Base-by-base conservation (phyloP, 1,140 invertebrate species). In the Zaprionus davidi region DNA sequence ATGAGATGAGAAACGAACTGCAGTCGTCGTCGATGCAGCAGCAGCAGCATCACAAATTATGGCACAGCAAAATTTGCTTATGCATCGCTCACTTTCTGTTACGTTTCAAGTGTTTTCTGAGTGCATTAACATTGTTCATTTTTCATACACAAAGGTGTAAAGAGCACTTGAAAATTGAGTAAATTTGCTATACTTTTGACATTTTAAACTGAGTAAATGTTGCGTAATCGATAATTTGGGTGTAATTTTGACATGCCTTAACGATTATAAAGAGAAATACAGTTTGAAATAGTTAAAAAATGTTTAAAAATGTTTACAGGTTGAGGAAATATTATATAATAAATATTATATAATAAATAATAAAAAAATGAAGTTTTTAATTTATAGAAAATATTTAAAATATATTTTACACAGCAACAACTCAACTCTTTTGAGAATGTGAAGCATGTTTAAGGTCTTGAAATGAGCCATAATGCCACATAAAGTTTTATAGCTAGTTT, bases 1-100 rank as follows among this genome's bases (percentile, higher is more conserved):
- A 74, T 74, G 71, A 74, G 58, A 56, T 56, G 64, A 41, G 56
- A 68, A 55, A 36, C 67, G 71, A 68, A 60, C 41, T 36, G 65
- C 65, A 59, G 36, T 36, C 55, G 51, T 26, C 24, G 20, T 24
- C 22, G 20, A 11, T 17, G 46, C 46, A n/a, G n/a, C 46, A 49
- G n/a, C 46, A 38, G 15, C n/a, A 28, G 46, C 17, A 20, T 11
- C 46, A 49, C 7, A 22, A 49, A 22, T 44, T 44, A 46, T 46
- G 41, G 41, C 41, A 46, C 6, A 3, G n/a, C 41, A 17, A 17
- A 46, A 46, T 17, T 17, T 7, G 6, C 41, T 17, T 46, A 46
- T 46, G 41, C 41, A 46, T 46, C 41, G 7, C 41, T 46, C 41
- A 46, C 36, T 44, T 2, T 44, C 6, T 44, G 38, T 46, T 17